A percentile compares a stretch with the other conserved stretches of the same genome.
Conservation (phyloP, 2,113 vertebrate species). For the Prochilodus magdalenae region DNA sequence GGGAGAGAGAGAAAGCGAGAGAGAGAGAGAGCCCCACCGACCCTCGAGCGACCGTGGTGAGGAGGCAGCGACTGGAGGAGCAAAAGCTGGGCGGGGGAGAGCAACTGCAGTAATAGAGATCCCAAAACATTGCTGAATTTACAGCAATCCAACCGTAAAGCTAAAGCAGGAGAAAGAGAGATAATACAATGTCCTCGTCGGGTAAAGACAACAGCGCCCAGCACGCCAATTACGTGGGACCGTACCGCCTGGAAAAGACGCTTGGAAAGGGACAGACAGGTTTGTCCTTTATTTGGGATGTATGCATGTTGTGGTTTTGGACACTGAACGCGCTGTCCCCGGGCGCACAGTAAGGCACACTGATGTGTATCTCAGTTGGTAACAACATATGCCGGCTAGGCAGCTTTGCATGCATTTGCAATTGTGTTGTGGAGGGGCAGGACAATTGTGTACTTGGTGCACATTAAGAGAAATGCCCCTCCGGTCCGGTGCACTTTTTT, state of each 20-base stretch:
- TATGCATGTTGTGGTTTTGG: not conserved
- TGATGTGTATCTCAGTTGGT: constrained; percentile 21
- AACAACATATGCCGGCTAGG: not conserved
- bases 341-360: not conserved
- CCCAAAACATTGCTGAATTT: constrained; percentile 43
- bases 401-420: constrained; percentile 9
- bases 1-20: constrained; percentile 40
- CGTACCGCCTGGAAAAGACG: constrained; percentile 98
- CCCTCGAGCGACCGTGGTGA: constrained; percentile 43
- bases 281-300: constrained; percentile 72
- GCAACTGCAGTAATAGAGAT: constrained; percentile 50
- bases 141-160: constrained; percentile 40
- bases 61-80: constrained; percentile 60
- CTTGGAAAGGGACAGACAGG: constrained; percentile 99
- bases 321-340: not conserved
- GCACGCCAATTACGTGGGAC: constrained; percentile 98
- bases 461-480: not conserved
- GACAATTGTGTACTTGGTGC: constrained; percentile 18
- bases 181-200: constrained; percentile 84
- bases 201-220: constrained; percentile 95
- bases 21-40: constrained; percentile 51
- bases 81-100: constrained; percentile 56
- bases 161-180: constrained; percentile 42
- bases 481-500: constrained; percentile 16
- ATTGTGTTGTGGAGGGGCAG: constrained; percentile 17